Percentiles rank a stretch among this genome's conserved stretches.
Conservation (phyloP, 1,140 invertebrate species). For the Chlorops oryzae region DNA sequence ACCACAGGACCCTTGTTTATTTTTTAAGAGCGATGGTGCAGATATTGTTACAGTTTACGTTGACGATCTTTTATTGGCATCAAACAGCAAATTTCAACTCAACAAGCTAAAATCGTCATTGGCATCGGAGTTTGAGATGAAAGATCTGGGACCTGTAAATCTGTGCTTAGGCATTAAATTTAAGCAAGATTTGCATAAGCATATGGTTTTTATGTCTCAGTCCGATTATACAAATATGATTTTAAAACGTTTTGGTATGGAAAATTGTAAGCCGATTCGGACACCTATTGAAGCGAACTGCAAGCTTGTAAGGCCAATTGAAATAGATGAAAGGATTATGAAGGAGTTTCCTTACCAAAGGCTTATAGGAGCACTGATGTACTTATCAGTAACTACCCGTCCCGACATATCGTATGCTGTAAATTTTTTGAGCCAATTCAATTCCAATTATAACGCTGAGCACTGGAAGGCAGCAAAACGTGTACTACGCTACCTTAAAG, state of each 20-base stretch:
- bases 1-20: not conserved
- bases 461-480: conserved; percentile 45
- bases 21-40: not conserved
- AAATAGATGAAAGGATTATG: not conserved
- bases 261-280: conserved; percentile 7
- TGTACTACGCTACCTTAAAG: no score
- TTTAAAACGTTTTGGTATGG: conserved; percentile 17
- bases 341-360: conserved; percentile 12
- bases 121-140: conserved; percentile 7
- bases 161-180: conserved; percentile 1
- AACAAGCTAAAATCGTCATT: conserved; percentile 5
- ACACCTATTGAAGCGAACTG: conserved; percentile 3
- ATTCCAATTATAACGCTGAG: conserved; percentile 29
- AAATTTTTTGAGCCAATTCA: conserved; percentile 47
- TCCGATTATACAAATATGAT: no score
- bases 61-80: conserved; percentile 24
- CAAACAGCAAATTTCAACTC: conserved; percentile 11
- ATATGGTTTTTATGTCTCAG: no score
- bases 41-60: conserved; percentile 23
- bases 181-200: not conserved
- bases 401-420: conserved; percentile 50
- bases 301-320: not conserved
- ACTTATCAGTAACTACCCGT: conserved; percentile 22
- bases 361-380: conserved; percentile 18
- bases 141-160: conserved; percentile 2